A percentile compares a stretch with the other conserved stretches of the same genome.
Conservation (phyloP, 2,888 invertebrate species). For the Acrobeloides nanus region DNA sequence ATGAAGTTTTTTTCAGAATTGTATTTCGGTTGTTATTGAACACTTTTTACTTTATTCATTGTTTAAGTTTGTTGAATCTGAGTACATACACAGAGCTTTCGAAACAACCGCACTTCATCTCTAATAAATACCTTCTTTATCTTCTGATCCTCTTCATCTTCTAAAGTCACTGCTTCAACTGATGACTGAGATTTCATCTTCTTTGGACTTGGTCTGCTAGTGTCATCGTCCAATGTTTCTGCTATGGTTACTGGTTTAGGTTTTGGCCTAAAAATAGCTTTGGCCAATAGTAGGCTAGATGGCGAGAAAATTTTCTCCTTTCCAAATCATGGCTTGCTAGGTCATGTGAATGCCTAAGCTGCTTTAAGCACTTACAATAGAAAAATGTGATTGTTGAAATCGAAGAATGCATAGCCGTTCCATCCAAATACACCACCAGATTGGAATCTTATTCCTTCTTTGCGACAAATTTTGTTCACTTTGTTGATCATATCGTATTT, state of each 20-base stretch:
- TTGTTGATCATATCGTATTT: constrained; percentile 59
- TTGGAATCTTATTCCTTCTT: constrained; percentile 65
- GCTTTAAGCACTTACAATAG: constrained; percentile 61
- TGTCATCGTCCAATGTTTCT: constrained; percentile 12
- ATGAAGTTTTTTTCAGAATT: too few species aligned
- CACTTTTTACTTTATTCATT: too few species aligned
- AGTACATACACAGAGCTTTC: too few species aligned
- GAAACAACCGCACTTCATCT: too few species aligned
- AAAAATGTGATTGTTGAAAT: constrained; percentile 70
- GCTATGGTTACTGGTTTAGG: constrained; percentile 13
- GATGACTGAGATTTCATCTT: too few species aligned
- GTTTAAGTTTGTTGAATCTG: too few species aligned
- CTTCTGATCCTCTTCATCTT: constrained; percentile 28
- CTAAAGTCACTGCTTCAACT: constrained; percentile 17
- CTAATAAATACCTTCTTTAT: constrained; percentile 20
- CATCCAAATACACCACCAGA: constrained; percentile 78
- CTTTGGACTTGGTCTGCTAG: constrained; percentile 1
- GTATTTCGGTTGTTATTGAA: too few species aligned
- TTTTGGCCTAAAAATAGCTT: constrained; percentile 22
- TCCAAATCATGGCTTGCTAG: too few species aligned
- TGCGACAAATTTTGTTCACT: constrained; percentile 36
- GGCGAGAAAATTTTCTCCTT: too few species aligned
- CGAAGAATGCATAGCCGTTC: constrained; percentile 82
- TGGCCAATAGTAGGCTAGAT: too few species aligned
- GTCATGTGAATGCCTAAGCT: background rate